Evolutionary conservation across 2,888 invertebrate species (phyloP).

Genomic region (Hydroisotoma schaefferi): DNA sequence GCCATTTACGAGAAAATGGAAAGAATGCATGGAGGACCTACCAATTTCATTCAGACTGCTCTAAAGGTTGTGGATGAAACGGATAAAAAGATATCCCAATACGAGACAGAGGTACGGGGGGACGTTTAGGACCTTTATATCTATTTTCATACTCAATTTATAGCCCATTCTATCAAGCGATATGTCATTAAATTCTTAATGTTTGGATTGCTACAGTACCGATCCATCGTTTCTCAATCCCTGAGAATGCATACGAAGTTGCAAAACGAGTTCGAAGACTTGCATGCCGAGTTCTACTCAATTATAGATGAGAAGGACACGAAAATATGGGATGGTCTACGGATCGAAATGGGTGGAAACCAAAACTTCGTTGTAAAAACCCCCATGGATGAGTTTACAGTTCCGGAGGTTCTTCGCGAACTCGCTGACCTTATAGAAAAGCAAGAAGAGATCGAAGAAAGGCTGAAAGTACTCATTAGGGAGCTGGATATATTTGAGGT

Average conservation of each 20-base stretch:
- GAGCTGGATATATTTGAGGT: conserved; percentile 26
- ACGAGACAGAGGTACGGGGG: conserved; percentile 24
- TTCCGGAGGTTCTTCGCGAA: conserved; percentile 27
- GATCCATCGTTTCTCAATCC: conserved; percentile 26
- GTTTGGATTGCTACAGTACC: conserved; percentile 18
- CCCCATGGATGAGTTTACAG: conserved; percentile 21
- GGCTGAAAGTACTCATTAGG: conserved; percentile 18
- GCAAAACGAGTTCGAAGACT: conserved; percentile 22
- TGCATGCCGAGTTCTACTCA: conserved; percentile 23
- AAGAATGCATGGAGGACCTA: conserved; percentile 40
- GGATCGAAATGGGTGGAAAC: conserved; percentile 22
- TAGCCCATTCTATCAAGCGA: neutral
- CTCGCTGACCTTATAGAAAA: conserved; percentile 26
- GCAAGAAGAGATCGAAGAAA: conserved; percentile 24
- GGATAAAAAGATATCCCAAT: conserved; percentile 25
- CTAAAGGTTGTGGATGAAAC: conserved; percentile 38
- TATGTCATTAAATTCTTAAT: neutral
- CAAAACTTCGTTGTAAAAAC: conserved; percentile 20
- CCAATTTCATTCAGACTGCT: conserved; percentile 43
- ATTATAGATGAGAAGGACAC: conserved; percentile 29
- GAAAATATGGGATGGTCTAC: conserved; percentile 17
- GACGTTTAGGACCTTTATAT: neutral
- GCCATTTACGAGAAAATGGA: conserved; percentile 44
- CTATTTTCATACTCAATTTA: neutral
- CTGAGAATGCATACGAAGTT: conserved; percentile 23